Conservation (phyloP, 1,140 invertebrate species). For the Drosophila quadrilineata region DNA sequence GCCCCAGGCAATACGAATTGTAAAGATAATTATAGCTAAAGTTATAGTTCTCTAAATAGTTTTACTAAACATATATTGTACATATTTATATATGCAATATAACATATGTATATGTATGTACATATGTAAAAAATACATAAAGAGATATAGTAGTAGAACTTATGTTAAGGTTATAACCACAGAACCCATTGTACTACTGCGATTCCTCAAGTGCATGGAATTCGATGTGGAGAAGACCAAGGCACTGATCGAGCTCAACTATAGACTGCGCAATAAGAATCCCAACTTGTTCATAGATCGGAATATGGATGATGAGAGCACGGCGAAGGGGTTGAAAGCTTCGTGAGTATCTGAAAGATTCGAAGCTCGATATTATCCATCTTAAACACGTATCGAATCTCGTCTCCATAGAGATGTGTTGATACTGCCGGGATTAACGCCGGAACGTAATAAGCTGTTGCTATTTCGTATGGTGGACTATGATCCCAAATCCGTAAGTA, state of each 20-base stretch:
- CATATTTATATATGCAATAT: background rate
- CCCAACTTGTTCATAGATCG: conserved; percentile 86
- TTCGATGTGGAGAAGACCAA: conserved; percentile 84
- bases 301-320: conserved; percentile 83
- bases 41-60: background rate
- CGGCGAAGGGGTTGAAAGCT: conserved; percentile 83
- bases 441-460: conserved; percentile 82
- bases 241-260: conserved; percentile 85
- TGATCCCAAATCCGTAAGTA: conserved; percentile 57
- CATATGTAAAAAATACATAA: background rate
- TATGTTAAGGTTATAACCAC: background rate
- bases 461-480: conserved; percentile 59
- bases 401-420: conserved; percentile 82
- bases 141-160: no score
- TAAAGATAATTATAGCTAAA: conserved; percentile 22
- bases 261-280: conserved; percentile 84
- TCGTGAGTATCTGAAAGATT: conserved; percentile 80
- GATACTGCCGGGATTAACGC: conserved; percentile 83
- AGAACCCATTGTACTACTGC: conserved; percentile 57
- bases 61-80: background rate
- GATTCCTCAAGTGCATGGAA: conserved; percentile 81
- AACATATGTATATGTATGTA: background rate
- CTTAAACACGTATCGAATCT: background rate
- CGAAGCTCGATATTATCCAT: background rate
- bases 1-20: conserved; percentile 5